Percentiles rank a stretch among this genome's conserved stretches.
Conservation (phyloP, 2,797 vertebrate genomes). For the Crocodylus rhombifer region DNA sequence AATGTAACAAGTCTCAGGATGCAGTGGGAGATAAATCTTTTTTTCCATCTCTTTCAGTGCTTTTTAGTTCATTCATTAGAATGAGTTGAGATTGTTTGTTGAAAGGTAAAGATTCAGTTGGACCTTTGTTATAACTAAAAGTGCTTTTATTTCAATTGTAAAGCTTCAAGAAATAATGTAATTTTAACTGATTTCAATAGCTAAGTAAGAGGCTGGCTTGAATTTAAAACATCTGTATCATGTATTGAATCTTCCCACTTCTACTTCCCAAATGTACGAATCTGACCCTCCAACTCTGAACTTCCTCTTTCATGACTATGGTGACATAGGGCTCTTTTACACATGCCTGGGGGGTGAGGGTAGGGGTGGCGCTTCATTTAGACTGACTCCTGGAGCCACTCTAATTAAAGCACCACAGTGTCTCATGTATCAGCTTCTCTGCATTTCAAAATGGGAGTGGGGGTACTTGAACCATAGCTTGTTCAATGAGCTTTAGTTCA, state of each 20-base stretch:
- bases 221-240: neutral
- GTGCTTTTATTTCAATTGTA: neutral
- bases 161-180: too few species aligned
- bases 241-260: neutral
- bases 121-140: neutral
- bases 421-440: too few species aligned
- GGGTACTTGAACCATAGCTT: too few species aligned
- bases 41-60: accelerated
- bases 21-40: neutral
- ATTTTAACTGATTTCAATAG: too few species aligned
- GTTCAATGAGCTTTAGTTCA: too few species aligned
- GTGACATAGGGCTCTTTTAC: too few species aligned
- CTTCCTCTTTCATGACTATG: neutral
- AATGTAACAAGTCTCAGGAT: neutral
- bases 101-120: neutral
- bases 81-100: neutral
- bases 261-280: neutral
- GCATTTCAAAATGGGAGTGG: too few species aligned
- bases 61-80: neutral
- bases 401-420: too few species aligned
- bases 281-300: neutral
- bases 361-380: too few species aligned
- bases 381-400: too few species aligned
- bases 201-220: neutral
- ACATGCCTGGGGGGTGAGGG: too few species aligned